Evolutionary conservation across 2,888 invertebrate species (phyloP), one percentile per base, ranked within the genome.

Genomic region (Eupithecia tripunctaria): DNA sequence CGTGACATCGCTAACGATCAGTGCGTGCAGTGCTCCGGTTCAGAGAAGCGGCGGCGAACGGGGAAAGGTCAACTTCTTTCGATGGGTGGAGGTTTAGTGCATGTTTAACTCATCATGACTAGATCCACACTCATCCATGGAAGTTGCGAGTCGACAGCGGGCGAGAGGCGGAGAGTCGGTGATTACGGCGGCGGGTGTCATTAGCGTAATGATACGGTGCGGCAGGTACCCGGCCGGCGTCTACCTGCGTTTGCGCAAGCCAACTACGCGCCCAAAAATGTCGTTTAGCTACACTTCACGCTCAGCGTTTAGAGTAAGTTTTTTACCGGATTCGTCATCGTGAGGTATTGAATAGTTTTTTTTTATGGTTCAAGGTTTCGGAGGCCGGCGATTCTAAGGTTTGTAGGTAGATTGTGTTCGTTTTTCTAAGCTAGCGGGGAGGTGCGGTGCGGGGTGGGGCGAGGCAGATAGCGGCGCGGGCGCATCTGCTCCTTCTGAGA

Each of bases 61-160:
- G 80, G 84, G 85, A 85, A 87, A 88, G 84, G 92, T 93, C 94
- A 94, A 94, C 93, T 94, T 95, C 95, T 95, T 95, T 96, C 95
- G 96, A 95, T 96, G 96, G 95, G 96, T 96, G 96, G 95, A 96
- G 96, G 95, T 96, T 95, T 96, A 95, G 96, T 96, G 95, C 96
- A 96, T 96, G 96, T 96, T 94, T 88, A 87, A 82, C 82, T 87
- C 94, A 93, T 93, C 96, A 96, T 96, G 96, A 96, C 96, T 96
- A 96, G 96, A 96, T 96, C 96, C 96, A 96, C 96, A 96, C 96
- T 96, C 96, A 96, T 96, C 96, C 96, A 96, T 95, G 95, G 96
- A 95, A 95, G 92, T 94, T 94, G 94, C 93, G 92, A 90, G 92
- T 91, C 95, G 87, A 86, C 94, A 85, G 75, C 79, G 85, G 75